Conservation (phyloP, 2,113 vertebrate genomes). For the Herpailurus yagouaroundi region DNA sequence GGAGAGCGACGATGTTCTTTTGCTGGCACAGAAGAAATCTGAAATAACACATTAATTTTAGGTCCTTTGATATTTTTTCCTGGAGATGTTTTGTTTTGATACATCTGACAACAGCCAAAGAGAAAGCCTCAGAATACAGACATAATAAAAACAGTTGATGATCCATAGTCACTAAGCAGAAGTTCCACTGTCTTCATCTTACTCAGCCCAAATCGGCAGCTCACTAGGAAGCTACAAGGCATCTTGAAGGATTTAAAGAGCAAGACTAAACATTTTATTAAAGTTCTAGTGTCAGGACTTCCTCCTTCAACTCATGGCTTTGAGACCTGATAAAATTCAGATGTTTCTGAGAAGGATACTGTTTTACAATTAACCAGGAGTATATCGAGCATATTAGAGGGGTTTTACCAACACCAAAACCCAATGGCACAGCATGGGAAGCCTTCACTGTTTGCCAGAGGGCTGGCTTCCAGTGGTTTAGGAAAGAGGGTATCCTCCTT, state of each 20-base stretch:
- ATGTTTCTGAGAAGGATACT: neutral
- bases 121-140: conserved; percentile 72
- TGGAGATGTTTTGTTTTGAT: conserved; percentile 83
- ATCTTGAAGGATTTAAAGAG: conserved; percentile 7
- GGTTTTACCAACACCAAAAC: neutral
- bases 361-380: neutral
- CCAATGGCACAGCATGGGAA: neutral
- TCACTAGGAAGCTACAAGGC: neutral
- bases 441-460: neutral
- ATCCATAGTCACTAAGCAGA: conserved; percentile 36
- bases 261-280: neutral
- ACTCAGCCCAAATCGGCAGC: neutral
- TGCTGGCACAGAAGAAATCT: conserved; percentile 83
- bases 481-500: neutral
- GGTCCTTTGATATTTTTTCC: conserved; percentile 72
- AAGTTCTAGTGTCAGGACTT: neutral
- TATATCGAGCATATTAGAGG: neutral
- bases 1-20: conserved; percentile 76
- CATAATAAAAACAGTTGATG: conserved; percentile 73
- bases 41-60: conserved; percentile 81
- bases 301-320: neutral
- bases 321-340: neutral
- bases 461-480: neutral
- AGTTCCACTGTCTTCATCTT: conserved; percentile 42
- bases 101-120: conserved; percentile 72